Evolutionary conservation across 2,113 vertebrate genomes (phyloP), one percentile per base, ranked within the genome.

Genomic region (Scolopax mira): DNA sequence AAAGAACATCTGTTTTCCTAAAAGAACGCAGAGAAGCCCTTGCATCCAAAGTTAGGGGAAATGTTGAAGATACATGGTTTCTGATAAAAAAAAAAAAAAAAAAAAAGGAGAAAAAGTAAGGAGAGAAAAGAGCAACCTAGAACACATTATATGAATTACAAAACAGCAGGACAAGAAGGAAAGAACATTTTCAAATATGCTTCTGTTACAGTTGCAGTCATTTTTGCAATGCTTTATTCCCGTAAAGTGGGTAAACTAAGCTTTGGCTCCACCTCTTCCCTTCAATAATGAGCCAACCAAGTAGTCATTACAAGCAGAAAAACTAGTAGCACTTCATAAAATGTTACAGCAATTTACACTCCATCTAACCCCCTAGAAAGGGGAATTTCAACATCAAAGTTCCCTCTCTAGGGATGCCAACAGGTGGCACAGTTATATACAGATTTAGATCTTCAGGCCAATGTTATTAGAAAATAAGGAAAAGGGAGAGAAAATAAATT

Each of bases 1-100:
- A 97, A 97, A 98, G 91, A 97, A 95, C 96, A 98, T 97, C 98
- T 92, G 94, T 98, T 98, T 98, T 98, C 98, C 97, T 98, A 98
- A 97, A 98, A 98, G 97, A 96, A 94, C 97, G 96, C 95, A 95
- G 96, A 98, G 96, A 97, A 97, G 97, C 93, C 97, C 97, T 98
- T 98, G 96, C 96, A 98, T 97, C 96, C 98, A 96, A 97, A 95
- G 96, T 97, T 71, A 96, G 96, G 96, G 98, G 95, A 97, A 98
- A 95, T 97, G 98, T 94, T 98, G 98, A 98, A 97, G 97, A 95
- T 96, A 97, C 51, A 92, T 95, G 98, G 97, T 97, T 98, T 96
- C 97, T 97, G 97, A 98, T 97, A 94, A 95, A 90, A 75, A 92
- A 74, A 94, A 94, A 95, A 90, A 75, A 92, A 74, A 94, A 57